Percentiles rank a stretch among this genome's conserved stretches.
Conservation (phyloP, 2,797 vertebrate species). For the Gobio occitaniae region DNA sequence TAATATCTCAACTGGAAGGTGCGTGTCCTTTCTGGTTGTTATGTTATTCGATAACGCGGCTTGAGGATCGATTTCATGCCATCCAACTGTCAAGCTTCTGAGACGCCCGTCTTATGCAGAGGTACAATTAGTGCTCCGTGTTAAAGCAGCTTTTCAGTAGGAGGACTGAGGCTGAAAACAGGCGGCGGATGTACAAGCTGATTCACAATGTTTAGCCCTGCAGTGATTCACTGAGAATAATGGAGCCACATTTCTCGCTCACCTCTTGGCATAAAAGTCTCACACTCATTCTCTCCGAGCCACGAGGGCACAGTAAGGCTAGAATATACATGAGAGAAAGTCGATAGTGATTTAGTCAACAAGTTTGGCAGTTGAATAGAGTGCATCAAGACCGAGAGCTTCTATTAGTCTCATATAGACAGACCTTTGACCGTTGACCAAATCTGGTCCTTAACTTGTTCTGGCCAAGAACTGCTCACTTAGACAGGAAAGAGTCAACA, state of each 20-base stretch:
- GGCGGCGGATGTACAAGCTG: conserved; percentile 51
- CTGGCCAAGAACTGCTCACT: neutral
- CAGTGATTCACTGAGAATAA: conserved; percentile 53
- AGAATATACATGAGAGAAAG: conserved; percentile 65
- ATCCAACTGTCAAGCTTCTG: conserved; percentile 24
- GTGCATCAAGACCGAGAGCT: conserved; percentile 20
- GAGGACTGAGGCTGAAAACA: conserved; percentile 59
- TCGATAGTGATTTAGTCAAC: conserved; percentile 67
- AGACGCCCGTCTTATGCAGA: conserved; percentile 21
- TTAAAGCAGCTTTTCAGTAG: conserved; percentile 71
- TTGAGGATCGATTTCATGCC: conserved; percentile 7
- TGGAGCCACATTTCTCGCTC: conserved; percentile 42
- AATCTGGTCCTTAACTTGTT: conserved; percentile 2
- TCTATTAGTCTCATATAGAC: neutral
- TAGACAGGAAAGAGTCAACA: neutral
- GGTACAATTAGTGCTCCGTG: conserved; percentile 67
- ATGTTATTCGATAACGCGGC: conserved; percentile 24
- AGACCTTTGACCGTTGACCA: conserved; percentile 2
- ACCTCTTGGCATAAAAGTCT: conserved; percentile 31
- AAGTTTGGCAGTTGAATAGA: conserved; percentile 34
- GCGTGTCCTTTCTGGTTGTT: conserved; percentile 3
- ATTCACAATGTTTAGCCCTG: conserved; percentile 43
- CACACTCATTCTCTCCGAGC: conserved; percentile 25
- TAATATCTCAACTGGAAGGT: conserved; percentile 32
- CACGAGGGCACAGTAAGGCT: conserved; percentile 50